These are phyloP conservation scores for Sebastes itinus DNA, from an alignment of 2,797 vertebrate genomes.

Conservation along the genomic window DNA sequence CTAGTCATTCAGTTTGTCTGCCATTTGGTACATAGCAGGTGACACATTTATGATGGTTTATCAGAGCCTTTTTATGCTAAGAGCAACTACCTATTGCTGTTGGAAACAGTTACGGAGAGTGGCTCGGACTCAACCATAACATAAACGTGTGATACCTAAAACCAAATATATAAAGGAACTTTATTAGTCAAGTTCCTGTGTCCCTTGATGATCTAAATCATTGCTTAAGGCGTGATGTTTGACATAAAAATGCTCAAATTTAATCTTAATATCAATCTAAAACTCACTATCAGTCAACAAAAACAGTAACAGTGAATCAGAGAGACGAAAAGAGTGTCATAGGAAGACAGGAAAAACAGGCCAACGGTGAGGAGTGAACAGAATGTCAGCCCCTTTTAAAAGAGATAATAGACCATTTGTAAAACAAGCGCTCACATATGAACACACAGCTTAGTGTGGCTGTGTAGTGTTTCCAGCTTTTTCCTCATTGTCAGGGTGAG, in stretches of 20 bases:
- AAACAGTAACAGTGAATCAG: neutral
- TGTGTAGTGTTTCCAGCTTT: constrained; percentile 77
- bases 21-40: neutral
- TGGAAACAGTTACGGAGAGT: neutral
- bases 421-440: constrained; percentile 3
- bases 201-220: neutral
- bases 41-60: neutral
- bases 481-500: constrained; percentile 67
- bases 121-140: too few species aligned
- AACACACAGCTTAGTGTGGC: constrained; percentile 20
- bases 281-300: neutral
- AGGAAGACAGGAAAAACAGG: neutral
- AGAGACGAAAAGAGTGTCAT: neutral
- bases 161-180: neutral
- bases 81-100: neutral
- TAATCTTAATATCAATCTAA: neutral
- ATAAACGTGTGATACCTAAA: neutral
- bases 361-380: constrained; percentile 41
- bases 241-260: neutral
- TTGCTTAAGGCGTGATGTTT: neutral
- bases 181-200: neutral
- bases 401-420: constrained; percentile 18
- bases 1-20: neutral
- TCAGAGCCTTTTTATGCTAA: neutral
- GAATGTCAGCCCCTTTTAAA: constrained; percentile 25